Evolutionary conservation across 1,140 invertebrate genomes (phyloP), one percentile per base, ranked within the genome.

Genomic region (Dendroctonus valens): DNA sequence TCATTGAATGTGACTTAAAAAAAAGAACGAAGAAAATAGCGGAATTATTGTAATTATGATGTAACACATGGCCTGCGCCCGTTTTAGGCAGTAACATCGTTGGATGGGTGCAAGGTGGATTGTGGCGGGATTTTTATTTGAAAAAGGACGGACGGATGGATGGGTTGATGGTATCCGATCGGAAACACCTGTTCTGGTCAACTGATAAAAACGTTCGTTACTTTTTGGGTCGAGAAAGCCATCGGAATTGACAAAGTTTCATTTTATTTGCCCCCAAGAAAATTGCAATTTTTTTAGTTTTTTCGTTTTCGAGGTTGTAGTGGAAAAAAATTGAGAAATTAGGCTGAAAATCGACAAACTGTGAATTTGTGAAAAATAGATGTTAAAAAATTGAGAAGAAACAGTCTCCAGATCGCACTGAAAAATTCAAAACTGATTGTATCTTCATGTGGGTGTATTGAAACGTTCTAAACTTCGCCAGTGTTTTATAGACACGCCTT

Each of bases 1-100:
- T 64, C 69, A 54, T 67, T 67, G 58, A 42, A 59, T 41, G 39
- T 9, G 40, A 14, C 59, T 65, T 50, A 52, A 26, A 70, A 39
- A 72, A 66, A 70, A 70, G 68, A 68, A 65, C 49, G 26, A 69
- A 69, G 70, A 69, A 72, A 70, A 72, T 70, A 70, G 67, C 52
- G 46, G 69, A 72, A 73, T 73, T 73, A 73, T 72, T 72, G 70
- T 73, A 72, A 73, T 73, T 73, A 73, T 73, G 70, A 73, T 68
- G 63, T 73, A 73, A 69, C 72, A 72, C 70, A 72, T 68, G 72
- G 70, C 63, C 14, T 57, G 40, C 62, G 62, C 46, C 42, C 12
- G 44, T 55, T 65, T 65, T 63, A 50, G 60, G 60, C 14, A 48
- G 12, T 26, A 46, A 12, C 49, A 11, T 52, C 15, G 11, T 52